Base-by-base conservation (phyloP, 2,797 vertebrate species). In the Potorous gilbertii region DNA sequence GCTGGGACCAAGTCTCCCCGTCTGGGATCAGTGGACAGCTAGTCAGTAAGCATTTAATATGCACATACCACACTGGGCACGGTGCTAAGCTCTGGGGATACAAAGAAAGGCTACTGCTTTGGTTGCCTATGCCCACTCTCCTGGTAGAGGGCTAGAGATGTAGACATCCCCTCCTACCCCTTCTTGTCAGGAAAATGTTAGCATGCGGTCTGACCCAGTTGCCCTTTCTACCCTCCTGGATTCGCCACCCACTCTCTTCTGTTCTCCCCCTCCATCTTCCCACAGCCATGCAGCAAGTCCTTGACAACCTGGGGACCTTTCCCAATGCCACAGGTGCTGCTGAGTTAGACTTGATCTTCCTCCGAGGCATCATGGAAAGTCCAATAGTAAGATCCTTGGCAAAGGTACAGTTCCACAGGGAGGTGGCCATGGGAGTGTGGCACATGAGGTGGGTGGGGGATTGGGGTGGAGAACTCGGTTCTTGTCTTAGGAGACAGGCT, bases 341-440 rank as follows among this genome's bases (percentile, higher is more conserved):
- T 0, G 99, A 99, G 98, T 98, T 99, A 97, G 99, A 99, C 98
- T 99, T 99, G 97, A 99, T 99, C 98, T 99, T 99, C 98, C 99
- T 99, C 90, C 99, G 99, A 56, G 99, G 99, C 98, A 99, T 99
- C 98, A 99, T 99, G 99, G 99, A 99, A 98, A 99, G 99, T 97
- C 99, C 99, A 56, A 99, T 99, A 98, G 99, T 99, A 92, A 99
- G 99, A 98, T 97, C 97, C 50, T 93, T 98, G 98, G 98, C 98
- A 56, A 98, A 98, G 98, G 98, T 99, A 98, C 54, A 21, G 96
- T 92, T 90, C 34, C 89, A 3, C 10, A 40, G 91, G 93, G 95
- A 81, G 93, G 90, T 40, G 57, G 96, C 91, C 57, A n/a, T 54
- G 18, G 54, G 90, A 56, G 54, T 5, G 5, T 1, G 16, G 59